phyloP scores from a whole-genome alignment of 2,113 vertebrate genomes.

The Sus scrofa region DNA sequence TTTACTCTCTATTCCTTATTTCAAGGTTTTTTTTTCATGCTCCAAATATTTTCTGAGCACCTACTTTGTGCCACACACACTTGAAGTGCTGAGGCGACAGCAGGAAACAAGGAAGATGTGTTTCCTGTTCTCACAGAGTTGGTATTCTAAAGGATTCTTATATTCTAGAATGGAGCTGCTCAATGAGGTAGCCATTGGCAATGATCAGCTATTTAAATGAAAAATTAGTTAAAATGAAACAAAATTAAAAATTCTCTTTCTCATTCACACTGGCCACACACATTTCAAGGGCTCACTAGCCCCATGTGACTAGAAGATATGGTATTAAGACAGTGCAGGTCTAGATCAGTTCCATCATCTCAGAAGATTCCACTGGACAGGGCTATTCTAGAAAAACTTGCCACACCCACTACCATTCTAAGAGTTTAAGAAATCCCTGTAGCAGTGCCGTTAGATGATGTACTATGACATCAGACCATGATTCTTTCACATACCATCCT shows the following conservation, averaged over 20 bases:
- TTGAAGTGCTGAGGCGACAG: not conserved
- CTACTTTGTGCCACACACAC: not conserved
- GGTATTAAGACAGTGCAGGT: not conserved
- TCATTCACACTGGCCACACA: not conserved
- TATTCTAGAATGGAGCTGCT: not conserved
- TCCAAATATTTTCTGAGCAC: constrained; percentile 18
- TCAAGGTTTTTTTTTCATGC: not conserved
- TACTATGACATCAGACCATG: not conserved
- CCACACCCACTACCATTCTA: not conserved
- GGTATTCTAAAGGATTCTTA: not conserved
- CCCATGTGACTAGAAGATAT: not conserved
- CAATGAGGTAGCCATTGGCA: not conserved
- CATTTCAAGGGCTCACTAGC: not conserved
- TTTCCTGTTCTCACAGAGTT: not conserved
- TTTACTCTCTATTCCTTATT: not conserved
- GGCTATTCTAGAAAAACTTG: not conserved
- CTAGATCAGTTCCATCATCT: not conserved
- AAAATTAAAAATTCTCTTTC: not conserved
- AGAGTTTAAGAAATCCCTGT: not conserved
- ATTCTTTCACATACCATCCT: not conserved
- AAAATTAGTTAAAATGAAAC: constrained; percentile 23
- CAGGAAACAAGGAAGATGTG: not conserved
- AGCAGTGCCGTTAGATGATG: not conserved
- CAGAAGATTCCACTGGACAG: not conserved
- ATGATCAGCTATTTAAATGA: constrained; percentile 9